Conservation (phyloP, 2,113 vertebrate species). For the Nesospiza acunhae region DNA sequence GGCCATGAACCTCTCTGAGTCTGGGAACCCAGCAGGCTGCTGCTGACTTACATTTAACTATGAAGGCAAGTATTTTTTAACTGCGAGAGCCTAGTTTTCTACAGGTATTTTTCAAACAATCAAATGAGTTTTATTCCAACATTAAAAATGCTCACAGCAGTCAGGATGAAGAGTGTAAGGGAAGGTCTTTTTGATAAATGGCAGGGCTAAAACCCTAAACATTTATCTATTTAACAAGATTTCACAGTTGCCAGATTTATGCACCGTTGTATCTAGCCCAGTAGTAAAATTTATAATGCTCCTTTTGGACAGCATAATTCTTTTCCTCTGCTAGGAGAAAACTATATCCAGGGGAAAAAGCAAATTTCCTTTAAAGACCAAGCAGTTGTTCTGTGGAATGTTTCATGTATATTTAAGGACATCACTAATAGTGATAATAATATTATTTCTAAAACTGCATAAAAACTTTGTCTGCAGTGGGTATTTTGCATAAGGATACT, state of each 20-base stretch:
- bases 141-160: not conserved
- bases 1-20: not conserved
- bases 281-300: conserved; percentile 46
- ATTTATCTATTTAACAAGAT: conserved; percentile 54
- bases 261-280: not conserved
- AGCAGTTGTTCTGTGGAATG: not conserved
- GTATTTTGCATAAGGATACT: not conserved
- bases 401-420: not conserved
- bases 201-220: not conserved
- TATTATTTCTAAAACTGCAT: not conserved
- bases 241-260: conserved; percentile 43
- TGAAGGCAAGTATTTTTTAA: not conserved
- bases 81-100: not conserved
- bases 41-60: not conserved
- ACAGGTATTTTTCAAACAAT: conserved; percentile 6
- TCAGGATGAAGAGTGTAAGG: not conserved
- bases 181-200: conserved; percentile 6
- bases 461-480: not conserved
- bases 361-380: not conserved
- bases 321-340: conserved; percentile 18
- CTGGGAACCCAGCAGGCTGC: not conserved
- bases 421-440: not conserved
- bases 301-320: conserved; percentile 13
- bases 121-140: not conserved
- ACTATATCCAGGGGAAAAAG: not conserved